Evolutionary conservation across 2,888 invertebrate genomes (phyloP).

Genomic region (Polydrusus tereticollis): DNA sequence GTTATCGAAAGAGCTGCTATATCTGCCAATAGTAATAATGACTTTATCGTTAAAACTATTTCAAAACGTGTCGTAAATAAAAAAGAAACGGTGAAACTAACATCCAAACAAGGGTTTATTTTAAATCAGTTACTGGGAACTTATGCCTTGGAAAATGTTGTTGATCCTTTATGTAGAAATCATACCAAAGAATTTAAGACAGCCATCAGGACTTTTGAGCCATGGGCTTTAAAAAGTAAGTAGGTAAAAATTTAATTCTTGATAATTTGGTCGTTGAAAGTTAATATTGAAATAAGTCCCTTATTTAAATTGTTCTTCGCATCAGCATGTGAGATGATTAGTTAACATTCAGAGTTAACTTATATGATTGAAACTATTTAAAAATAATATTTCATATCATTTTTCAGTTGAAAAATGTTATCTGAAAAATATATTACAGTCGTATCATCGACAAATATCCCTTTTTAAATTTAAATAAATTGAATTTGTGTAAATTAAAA

Average conservation of each 20-base stretch:
- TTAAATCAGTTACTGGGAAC: conserved; percentile 60
- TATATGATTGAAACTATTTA: too few species aligned
- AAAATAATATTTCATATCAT: too few species aligned
- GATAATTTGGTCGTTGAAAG: too few species aligned
- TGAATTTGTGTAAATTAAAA: too few species aligned
- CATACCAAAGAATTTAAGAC: conserved; percentile 58
- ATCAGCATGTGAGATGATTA: too few species aligned
- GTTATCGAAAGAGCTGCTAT: not conserved
- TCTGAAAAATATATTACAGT: too few species aligned
- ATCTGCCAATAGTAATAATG: not conserved
- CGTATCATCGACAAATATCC: too few species aligned
- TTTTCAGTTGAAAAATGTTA: too few species aligned
- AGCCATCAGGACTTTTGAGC: conserved; percentile 58
- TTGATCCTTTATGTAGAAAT: conserved; percentile 56
- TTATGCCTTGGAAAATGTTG: conserved; percentile 55
- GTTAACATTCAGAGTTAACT: too few species aligned
- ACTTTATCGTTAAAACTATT: not conserved
- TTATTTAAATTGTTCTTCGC: too few species aligned
- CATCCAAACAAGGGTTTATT: conserved; percentile 58
- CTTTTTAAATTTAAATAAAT: too few species aligned
- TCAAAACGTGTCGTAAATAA: not conserved
- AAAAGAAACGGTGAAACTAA: conserved; percentile 54
- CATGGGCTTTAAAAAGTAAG: conserved; percentile 63
- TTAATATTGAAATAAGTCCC: too few species aligned
- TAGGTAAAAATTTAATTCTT: not conserved